Evolutionary conservation across 2,888 invertebrate genomes (phyloP), one percentile per base, ranked within the genome.

Genomic region (Callyntrura guangdongensis): DNA sequence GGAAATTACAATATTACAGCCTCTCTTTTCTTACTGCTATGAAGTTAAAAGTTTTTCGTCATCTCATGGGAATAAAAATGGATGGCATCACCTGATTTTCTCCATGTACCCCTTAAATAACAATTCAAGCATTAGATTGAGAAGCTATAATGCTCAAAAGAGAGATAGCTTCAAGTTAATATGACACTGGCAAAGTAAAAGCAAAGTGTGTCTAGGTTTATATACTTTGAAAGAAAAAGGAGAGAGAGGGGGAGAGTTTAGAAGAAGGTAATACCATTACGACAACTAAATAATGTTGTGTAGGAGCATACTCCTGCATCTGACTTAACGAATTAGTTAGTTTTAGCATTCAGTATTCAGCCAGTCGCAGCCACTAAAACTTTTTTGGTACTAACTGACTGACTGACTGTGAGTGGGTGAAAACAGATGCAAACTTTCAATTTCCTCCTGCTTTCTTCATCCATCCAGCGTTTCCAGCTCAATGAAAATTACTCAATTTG

Each of bases 361-460:
- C 14, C 49, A 49, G 27, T 27, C 20, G 45, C 36, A 72, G 20
- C 12, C 67, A 67, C 25, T 67, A 36, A 74, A 74, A 74, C 20
- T 74, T 74, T 22, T 74, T 22, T 49, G 22, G 74, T 67, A 61
- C 36, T 36, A 36, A n/a, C 61, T 36, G n/a, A 74, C 49, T 74
- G 74, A 49, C 5, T 74, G 74, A 47, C 74, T 49, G n/a, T 49
- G 74, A 74, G 74, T 49, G 47, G 56, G 45, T 82, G 64, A 64
- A 69, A 84, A 84, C 67, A 56, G 84, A 69, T 84, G 49, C 84
- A 84, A 49, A 84, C 56, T 81, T 84, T 49, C 84, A 86, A 86
- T 86, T 77, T 86, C 86, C 86, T 86, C 45, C 17, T 59, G 20
- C 85, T 61, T 86, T 86, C 77, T 74, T 59, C 56, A 56, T 79